Evolutionary conservation across 1,140 invertebrate genomes (phyloP).

Genomic region (Bilobella aurantiaca): DNA sequence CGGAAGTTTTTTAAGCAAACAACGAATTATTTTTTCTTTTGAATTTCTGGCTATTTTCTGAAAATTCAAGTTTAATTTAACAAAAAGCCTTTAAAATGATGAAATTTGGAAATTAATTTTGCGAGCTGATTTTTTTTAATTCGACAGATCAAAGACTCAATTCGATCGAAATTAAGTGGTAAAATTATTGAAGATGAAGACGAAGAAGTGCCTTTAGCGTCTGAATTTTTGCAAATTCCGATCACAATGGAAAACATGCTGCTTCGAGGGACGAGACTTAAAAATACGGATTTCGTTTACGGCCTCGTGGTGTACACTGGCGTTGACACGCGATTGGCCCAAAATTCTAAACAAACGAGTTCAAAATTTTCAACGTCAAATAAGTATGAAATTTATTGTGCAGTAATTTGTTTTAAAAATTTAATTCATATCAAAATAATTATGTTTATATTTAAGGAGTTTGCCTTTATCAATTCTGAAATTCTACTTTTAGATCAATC

Average conservation of each 20-base stretch:
- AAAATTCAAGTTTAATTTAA: neutral
- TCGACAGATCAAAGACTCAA: neutral
- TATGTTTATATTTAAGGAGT: too few relatives aligned
- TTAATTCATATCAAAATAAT: too few relatives aligned
- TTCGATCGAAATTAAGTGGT: neutral
- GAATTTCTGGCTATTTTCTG: neutral
- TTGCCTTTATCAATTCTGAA: neutral
- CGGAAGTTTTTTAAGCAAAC: neutral
- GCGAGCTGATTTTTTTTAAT: neutral
- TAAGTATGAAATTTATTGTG: neutral
- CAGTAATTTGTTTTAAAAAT: neutral
- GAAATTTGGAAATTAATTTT: neutral
- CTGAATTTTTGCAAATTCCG: constrained; percentile 37
- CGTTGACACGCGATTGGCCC: constrained; percentile 67
- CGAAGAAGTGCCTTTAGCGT: neutral
- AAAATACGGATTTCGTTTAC: constrained; percentile 65
- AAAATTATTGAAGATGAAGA: neutral
- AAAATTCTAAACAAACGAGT: constrained; percentile 64
- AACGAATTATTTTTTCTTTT: neutral
- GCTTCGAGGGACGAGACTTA: constrained; percentile 63
- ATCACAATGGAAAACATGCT: constrained; percentile 61
- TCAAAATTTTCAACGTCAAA: constrained; percentile 47
- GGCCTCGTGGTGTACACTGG: constrained; percentile 72
- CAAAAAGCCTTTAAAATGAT: neutral
- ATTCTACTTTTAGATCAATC: neutral